Conservation (phyloP, 2,797 vertebrate species). For the Sebastes oblongus region DNA sequence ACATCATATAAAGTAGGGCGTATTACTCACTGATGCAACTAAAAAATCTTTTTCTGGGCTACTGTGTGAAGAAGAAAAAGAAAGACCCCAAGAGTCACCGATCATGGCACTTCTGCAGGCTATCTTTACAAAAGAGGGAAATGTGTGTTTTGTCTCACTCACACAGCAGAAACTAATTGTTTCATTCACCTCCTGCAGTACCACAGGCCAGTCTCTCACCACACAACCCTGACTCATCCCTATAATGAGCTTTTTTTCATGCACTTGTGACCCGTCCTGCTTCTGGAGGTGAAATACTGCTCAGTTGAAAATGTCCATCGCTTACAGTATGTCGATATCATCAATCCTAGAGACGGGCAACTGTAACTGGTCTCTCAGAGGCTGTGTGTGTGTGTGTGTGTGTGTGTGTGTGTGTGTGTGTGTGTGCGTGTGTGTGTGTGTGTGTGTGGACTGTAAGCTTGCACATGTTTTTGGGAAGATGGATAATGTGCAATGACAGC, state of each 20-base stretch:
- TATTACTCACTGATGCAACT: slow-evolving; percentile 74
- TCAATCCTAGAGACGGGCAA: slow-evolving; percentile 47
- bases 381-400: background rate
- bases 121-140: slow-evolving; percentile 57
- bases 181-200: slow-evolving; percentile 64
- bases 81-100: slow-evolving; percentile 51
- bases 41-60: slow-evolving; percentile 64
- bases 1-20: slow-evolving; percentile 67
- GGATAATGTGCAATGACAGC: slow-evolving; percentile 68
- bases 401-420: background rate
- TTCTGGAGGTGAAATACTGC: slow-evolving; percentile 50
- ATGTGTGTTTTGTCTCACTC: slow-evolving; percentile 59
- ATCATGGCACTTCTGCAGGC: slow-evolving; percentile 63
- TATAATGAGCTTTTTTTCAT: slow-evolving; percentile 47
- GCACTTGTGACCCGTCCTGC: slow-evolving; percentile 62
- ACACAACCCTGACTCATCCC: slow-evolving; percentile 53
- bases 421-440: background rate
- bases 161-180: slow-evolving; percentile 67
- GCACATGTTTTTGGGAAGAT: slow-evolving; percentile 33
- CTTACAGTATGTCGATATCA: slow-evolving; percentile 55
- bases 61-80: slow-evolving; percentile 33
- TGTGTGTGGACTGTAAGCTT: slow-evolving; percentile 1
- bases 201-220: slow-evolving; percentile 41
- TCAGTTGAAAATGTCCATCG: slow-evolving; percentile 43
- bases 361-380: slow-evolving; percentile 30